These are phyloP conservation scores for Ophion ellenae DNA, from an alignment of 2,888 invertebrate species.

Conservation along the genomic window DNA sequence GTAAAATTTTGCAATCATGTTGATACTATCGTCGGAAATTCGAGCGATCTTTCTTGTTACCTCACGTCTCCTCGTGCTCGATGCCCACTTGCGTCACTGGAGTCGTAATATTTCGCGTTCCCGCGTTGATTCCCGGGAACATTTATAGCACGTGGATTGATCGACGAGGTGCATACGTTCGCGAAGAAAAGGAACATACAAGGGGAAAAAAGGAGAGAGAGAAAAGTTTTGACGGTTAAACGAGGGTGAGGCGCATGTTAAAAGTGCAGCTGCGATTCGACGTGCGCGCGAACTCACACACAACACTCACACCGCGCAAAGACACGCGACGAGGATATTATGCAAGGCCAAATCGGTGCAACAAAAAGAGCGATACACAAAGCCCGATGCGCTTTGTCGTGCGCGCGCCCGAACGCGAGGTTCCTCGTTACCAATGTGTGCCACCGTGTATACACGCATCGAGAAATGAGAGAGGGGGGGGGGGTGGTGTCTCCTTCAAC, in stretches of 20 bases:
- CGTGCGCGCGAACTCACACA: background rate
- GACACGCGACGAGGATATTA: slow-evolving; percentile 28
- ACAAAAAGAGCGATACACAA: slow-evolving; percentile 40
- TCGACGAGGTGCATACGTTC: background rate
- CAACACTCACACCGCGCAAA: no score
- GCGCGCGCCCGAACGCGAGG: background rate
- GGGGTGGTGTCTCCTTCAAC: background rate
- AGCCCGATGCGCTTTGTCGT: slow-evolving; percentile 10
- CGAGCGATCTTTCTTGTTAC: no score
- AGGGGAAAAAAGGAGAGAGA: background rate
- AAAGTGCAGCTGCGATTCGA: slow-evolving; percentile 25
- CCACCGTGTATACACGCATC: background rate
- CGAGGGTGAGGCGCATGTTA: background rate
- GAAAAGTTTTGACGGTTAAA: background rate
- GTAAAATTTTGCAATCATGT: no score
- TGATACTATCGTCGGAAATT: no score
- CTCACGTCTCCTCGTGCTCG: background rate
- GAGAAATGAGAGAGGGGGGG: background rate
- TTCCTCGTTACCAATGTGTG: slow-evolving; percentile 4
- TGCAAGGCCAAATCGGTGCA: slow-evolving; percentile 54
- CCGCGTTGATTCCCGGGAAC: background rate
- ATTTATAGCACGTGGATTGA: slow-evolving; percentile 9
- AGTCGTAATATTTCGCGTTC: background rate
- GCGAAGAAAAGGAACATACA: background rate
- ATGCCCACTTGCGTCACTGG: background rate